Evolutionary conservation across 2,113 vertebrate species (phyloP).

Genomic region (Mirounga angustirostris): DNA sequence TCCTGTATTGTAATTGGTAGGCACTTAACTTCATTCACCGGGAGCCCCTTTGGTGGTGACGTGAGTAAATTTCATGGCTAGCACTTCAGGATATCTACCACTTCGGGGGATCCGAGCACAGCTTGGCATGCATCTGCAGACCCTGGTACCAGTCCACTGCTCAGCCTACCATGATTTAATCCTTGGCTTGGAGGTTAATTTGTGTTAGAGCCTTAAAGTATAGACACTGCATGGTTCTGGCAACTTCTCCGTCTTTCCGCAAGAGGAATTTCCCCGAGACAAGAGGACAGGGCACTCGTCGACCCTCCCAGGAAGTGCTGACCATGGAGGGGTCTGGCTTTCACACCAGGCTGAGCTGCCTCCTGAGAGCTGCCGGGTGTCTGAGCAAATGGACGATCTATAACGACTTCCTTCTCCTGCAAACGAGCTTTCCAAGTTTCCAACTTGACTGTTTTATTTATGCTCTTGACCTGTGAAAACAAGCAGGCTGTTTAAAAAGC

Average conservation of each 20-base stretch:
- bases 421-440: constrained; percentile 75
- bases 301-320: neutral
- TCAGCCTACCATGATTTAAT: fast-evolving
- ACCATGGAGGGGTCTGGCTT: neutral
- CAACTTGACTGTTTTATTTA: constrained; percentile 82
- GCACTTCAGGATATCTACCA: neutral
- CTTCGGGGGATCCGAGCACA: fast-evolving
- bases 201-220: neutral
- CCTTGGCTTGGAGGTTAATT: neutral
- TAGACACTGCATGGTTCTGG: neutral
- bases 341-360: neutral
- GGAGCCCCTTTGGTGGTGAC: neutral
- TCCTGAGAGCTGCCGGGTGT: neutral
- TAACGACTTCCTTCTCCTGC: constrained; percentile 71
- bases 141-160: fast-evolving
- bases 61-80: neutral
- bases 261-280: neutral
- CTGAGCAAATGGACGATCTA: constrained; percentile 63
- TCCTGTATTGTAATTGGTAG: neutral
- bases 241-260: neutral
- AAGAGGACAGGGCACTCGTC: neutral
- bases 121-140: fast-evolving
- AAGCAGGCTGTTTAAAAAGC: constrained; percentile 81
- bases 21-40: neutral
- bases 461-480: constrained; percentile 81